These are phyloP conservation scores for Atherix ibis DNA, from an alignment of 2,888 invertebrate genomes.

Conservation along the genomic window DNA sequence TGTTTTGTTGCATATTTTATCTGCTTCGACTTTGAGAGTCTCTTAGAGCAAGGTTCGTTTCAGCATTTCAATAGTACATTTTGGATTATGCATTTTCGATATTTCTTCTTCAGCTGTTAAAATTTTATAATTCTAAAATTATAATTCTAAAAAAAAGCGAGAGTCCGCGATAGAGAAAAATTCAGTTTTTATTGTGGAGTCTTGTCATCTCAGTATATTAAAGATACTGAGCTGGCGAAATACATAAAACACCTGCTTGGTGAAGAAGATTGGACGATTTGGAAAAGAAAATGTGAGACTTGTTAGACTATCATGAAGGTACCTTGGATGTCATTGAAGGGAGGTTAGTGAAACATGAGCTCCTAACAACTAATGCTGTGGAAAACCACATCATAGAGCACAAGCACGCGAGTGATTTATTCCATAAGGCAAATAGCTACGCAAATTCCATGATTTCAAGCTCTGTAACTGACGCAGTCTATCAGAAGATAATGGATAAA, in stretches of 20 bases:
- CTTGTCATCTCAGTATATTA: too few relatives aligned
- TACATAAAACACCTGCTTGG: neutral
- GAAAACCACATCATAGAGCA: slow-evolving; percentile 8
- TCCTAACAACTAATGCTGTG: neutral
- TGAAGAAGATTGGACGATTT: neutral
- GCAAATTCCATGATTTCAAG: slow-evolving; percentile 21
- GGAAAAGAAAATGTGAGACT: neutral
- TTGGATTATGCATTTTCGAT: too few relatives aligned
- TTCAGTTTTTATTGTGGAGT: too few relatives aligned
- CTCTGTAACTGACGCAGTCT: slow-evolving; percentile 18
- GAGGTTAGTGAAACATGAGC: neutral
- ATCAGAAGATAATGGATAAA: slow-evolving; percentile 24
- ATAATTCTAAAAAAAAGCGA: too few relatives aligned
- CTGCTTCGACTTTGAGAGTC: too few relatives aligned
- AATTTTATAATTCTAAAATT: too few relatives aligned
- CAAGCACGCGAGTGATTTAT: slow-evolving; percentile 13
- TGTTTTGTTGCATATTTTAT: too few relatives aligned
- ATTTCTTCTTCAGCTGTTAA: too few relatives aligned
- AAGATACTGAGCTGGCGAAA: too few relatives aligned
- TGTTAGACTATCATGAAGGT: neutral
- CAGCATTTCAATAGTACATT: too few relatives aligned
- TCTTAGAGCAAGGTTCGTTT: too few relatives aligned
- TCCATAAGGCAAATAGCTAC: slow-evolving; percentile 21
- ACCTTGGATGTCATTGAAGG: neutral
- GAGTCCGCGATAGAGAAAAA: too few relatives aligned